These are phyloP conservation scores for Hippopotamus amphibius DNA, from an alignment of 2,113 vertebrate species.

Conservation along the genomic window DNA sequence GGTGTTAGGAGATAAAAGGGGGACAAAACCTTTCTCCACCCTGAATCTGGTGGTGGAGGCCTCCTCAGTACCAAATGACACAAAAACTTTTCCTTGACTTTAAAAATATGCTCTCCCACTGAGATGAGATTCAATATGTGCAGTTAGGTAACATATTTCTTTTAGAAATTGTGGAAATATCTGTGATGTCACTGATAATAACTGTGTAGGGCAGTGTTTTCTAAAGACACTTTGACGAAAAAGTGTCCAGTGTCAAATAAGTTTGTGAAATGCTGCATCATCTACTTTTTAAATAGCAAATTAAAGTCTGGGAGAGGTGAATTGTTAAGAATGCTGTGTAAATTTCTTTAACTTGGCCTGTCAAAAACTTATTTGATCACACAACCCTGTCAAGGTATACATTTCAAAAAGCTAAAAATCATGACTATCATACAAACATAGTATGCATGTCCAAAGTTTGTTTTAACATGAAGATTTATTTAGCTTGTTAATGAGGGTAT, in stretches of 20 bases:
- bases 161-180: conserved; percentile 3
- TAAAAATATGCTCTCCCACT: conserved; percentile 36
- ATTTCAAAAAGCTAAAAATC: conserved; percentile 50
- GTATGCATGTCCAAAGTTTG: conserved; percentile 17
- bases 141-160: conserved; percentile 5
- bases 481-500: conserved; percentile 43
- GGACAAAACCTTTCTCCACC: neutral
- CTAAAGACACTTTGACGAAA: conserved; percentile 38
- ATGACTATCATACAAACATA: neutral
- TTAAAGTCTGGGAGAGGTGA: neutral
- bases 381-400: conserved; percentile 9
- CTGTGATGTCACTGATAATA: conserved; percentile 56
- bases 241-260: conserved; percentile 10
- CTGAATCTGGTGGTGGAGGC: neutral
- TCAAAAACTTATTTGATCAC: conserved; percentile 51
- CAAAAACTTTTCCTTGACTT: conserved; percentile 34
- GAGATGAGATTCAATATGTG: conserved; percentile 2
- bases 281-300: conserved; percentile 55
- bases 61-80: neutral
- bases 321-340: neutral
- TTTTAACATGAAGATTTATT: conserved; percentile 48
- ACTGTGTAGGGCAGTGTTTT: conserved; percentile 26
- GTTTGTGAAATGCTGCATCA: conserved; percentile 23
- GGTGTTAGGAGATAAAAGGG: conserved; percentile 34
- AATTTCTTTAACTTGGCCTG: conserved; percentile 53